Evolutionary conservation across 2,888 invertebrate species (phyloP).

Genomic region (Flabesymbios commensalis): DNA sequence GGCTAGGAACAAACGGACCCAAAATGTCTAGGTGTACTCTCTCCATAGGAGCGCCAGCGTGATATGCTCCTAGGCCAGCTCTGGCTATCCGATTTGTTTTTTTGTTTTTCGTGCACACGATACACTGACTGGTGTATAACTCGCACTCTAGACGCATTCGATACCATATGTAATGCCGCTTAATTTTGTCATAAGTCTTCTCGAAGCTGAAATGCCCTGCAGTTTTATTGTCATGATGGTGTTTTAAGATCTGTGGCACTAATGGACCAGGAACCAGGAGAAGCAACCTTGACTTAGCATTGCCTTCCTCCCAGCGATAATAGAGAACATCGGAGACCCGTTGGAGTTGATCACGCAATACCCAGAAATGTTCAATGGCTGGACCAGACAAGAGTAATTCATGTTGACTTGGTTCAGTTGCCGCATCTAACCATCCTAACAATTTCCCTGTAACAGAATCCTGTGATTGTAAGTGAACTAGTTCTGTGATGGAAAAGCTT

Average conservation of each 20-base stretch:
- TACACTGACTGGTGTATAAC: background rate
- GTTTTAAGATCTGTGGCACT: background rate
- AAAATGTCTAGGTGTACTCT: constrained; percentile 6
- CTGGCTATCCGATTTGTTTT: background rate
- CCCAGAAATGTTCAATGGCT: background rate
- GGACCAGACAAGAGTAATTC: background rate
- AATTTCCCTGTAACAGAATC: background rate
- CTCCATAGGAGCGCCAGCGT: background rate
- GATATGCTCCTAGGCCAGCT: background rate
- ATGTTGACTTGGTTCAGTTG: background rate
- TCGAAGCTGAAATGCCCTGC: background rate
- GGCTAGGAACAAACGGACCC: background rate
- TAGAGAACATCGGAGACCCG: background rate
- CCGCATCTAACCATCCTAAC: background rate
- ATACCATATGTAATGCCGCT: background rate
- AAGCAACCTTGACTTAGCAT: background rate
- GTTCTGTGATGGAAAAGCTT: background rate
- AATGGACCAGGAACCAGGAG: background rate
- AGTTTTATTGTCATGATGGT: background rate
- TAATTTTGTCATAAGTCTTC: background rate
- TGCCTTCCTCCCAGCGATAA: background rate
- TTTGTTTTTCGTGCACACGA: background rate
- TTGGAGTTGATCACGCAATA: background rate
- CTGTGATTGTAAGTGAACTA: background rate
- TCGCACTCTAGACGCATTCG: background rate